These are phyloP conservation scores for Melanotaenia parkinsoni DNA, from an alignment of 2,797 vertebrate genomes.

Conservation along the genomic window DNA sequence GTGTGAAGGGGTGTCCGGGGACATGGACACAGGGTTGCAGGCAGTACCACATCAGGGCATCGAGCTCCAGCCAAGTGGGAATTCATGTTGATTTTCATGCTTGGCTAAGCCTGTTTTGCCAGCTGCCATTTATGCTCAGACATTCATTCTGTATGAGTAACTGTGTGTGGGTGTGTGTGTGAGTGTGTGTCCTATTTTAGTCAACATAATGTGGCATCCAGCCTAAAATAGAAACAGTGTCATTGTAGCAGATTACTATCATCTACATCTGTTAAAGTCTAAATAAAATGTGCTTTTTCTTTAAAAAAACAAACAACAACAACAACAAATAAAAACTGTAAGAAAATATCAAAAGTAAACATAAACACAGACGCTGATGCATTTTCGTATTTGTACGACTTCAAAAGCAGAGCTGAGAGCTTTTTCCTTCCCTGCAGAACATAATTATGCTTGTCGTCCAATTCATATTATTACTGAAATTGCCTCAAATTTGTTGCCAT, in stretches of 20 bases:
- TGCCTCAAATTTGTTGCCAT: conserved; percentile 87
- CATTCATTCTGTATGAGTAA: conserved; percentile 56
- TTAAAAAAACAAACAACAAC: neutral
- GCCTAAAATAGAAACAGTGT: conserved; percentile 51
- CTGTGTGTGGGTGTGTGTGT: conserved; percentile 21
- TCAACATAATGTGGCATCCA: conserved; percentile 44
- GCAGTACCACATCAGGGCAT: conserved; percentile 62
- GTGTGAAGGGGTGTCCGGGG: conserved; percentile 69
- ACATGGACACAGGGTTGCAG: conserved; percentile 60
- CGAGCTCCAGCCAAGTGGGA: conserved; percentile 69
- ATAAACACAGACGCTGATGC: conserved; percentile 13
- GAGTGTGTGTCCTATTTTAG: conserved; percentile 56
- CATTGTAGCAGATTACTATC: conserved; percentile 9
- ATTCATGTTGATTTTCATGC: conserved; percentile 79
- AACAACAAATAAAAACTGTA: neutral
- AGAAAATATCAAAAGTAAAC: conserved; percentile 4
- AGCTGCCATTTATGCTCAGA: conserved; percentile 79
- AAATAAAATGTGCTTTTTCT: conserved; percentile 29
- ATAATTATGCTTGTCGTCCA: conserved; percentile 76
- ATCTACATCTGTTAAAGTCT: neutral
- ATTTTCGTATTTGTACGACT: conserved; percentile 41
- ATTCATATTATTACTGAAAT: conserved; percentile 85
- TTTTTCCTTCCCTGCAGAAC: conserved; percentile 57
- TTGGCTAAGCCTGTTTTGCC: conserved; percentile 76
- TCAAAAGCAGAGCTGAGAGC: conserved; percentile 64